Conservation (phyloP, 2,797 vertebrate genomes). For the Arctocebus calabarensis region DNA sequence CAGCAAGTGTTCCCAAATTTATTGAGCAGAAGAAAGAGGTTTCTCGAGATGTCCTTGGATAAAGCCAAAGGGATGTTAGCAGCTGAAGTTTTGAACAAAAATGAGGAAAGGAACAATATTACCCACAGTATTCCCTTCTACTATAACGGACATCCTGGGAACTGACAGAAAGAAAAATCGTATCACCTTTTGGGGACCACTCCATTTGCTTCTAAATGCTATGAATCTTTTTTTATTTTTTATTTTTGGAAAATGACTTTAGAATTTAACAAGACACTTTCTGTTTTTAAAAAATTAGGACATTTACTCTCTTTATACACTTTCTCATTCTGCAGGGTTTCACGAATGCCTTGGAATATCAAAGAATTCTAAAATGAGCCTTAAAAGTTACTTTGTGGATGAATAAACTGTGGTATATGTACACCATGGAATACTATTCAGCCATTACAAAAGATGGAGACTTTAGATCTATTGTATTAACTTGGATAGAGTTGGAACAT, state of each 20-base stretch:
- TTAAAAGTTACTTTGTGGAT: not conserved
- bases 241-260: not conserved
- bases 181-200: not conserved
- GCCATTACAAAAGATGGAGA: too few species aligned
- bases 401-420: too few species aligned
- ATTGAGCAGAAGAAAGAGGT: not conserved
- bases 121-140: not conserved
- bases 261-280: slow-evolving; percentile 17
- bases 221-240: not conserved
- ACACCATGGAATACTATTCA: too few species aligned
- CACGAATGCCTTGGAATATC: slow-evolving; percentile 24
- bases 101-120: not conserved
- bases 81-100: not conserved
- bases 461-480: too few species aligned
- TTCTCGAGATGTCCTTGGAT: slow-evolving; percentile 21
- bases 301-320: not conserved
- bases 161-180: not conserved
- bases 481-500: too few species aligned
- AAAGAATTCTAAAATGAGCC: slow-evolving; percentile 62
- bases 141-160: not conserved
- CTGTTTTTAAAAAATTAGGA: slow-evolving; percentile 18
- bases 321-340: slow-evolving; percentile 36
- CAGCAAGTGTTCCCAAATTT: not conserved
- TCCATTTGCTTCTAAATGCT: slow-evolving; percentile 25
- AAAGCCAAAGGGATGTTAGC: not conserved